Evolutionary conservation across 2,113 vertebrate species (phyloP).

Genomic region (Fulmarus glacialis): DNA sequence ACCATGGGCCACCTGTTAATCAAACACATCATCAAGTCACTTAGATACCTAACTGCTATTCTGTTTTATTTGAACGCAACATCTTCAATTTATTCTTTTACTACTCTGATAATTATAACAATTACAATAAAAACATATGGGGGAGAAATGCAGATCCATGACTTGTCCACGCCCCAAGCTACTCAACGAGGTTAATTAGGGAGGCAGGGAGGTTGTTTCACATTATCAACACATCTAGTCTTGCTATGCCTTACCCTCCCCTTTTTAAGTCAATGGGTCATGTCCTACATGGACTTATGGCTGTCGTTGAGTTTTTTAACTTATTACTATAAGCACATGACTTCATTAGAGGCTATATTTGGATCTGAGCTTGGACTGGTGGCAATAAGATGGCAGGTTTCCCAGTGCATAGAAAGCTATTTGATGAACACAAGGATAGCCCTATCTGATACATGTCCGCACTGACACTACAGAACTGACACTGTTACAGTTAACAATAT

Average conservation of each 20-base stretch:
- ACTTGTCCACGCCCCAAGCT: neutral
- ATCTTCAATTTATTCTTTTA: neutral
- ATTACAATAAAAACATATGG: neutral
- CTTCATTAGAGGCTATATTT: neutral
- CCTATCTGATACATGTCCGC: rapidly evolving
- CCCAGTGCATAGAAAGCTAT: neutral
- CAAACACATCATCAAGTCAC: neutral
- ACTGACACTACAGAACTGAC: neutral
- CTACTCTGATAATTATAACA: neutral
- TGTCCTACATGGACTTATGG: neutral
- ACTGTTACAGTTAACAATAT: neutral
- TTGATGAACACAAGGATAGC: neutral
- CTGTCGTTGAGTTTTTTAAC: neutral
- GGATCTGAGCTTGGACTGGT: neutral
- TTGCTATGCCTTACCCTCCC: neutral
- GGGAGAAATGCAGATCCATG: neutral
- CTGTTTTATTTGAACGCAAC: neutral
- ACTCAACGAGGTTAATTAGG: neutral
- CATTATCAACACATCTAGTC: neutral
- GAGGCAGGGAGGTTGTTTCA: neutral
- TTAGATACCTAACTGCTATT: neutral
- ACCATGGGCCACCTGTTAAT: neutral
- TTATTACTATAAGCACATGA: neutral
- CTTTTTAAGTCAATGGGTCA: neutral
- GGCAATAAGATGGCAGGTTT: neutral